Percentiles rank a stretch among this genome's conserved stretches.
Evolutionary conservation across 2,888 invertebrate genomes (phyloP).

Genomic region (Noctua fimbriata): DNA sequence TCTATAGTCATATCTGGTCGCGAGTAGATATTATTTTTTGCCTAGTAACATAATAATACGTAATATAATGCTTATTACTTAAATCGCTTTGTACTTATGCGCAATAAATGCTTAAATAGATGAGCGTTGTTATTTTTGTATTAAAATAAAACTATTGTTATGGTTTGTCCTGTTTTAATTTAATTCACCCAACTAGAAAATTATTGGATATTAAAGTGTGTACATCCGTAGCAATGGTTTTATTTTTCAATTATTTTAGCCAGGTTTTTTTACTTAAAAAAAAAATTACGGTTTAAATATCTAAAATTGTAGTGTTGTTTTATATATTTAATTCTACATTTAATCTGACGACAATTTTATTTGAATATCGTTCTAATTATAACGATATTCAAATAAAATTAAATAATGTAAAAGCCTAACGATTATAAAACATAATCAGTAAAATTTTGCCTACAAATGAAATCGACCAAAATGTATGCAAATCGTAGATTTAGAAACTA

Average conservation of each 20-base stretch:
- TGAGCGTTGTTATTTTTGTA: conserved; percentile 48
- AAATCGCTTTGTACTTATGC: conserved; percentile 68
- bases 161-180: conserved; percentile 55
- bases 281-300: conserved; percentile 15
- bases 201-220: background rate
- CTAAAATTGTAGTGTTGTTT: conserved; percentile 5
- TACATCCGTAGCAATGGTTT: conserved; percentile 58
- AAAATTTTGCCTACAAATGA: background rate
- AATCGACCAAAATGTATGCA: conserved; percentile 45
- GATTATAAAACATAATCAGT: background rate
- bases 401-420: background rate
- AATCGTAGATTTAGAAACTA: conserved; percentile 23
- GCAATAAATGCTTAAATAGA: conserved; percentile 63
- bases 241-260: conserved; percentile 18
- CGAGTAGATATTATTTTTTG: conserved; percentile 26
- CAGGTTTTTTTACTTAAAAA: background rate
- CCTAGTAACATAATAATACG: conserved; percentile 50
- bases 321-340: conserved; percentile 3
- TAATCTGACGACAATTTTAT: background rate
- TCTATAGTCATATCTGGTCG: conserved; percentile 40
- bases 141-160: conserved; percentile 62
- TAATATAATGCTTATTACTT: conserved; percentile 55
- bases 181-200: background rate
- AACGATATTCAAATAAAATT: too few relatives aligned
- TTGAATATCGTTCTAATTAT: background rate